phyloP scores from a whole-genome alignment of 1,140 invertebrate genomes.

The Ladona fulva region DNA sequence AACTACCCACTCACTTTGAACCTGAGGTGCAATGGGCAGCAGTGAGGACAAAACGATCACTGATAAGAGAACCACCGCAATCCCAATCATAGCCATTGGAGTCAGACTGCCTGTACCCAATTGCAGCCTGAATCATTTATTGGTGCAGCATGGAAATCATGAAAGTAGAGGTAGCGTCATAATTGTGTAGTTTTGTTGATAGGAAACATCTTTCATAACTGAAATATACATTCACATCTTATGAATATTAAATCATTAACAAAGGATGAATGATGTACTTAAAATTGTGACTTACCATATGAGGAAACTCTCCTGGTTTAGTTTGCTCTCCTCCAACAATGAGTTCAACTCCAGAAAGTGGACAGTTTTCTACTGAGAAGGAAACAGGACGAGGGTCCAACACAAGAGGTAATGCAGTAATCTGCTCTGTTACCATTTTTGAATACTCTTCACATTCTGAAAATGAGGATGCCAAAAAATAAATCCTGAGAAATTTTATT shows the following conservation, averaged over 20 bases:
- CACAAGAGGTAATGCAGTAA: neutral
- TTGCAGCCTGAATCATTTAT: slow-evolving; percentile 15
- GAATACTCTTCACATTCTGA: slow-evolving; percentile 14
- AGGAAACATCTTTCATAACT: too few species aligned
- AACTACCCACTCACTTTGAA: too few species aligned
- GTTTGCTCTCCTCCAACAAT: slow-evolving; percentile 31
- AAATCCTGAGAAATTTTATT: too few species aligned
- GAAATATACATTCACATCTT: too few species aligned
- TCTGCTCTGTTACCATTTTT: neutral
- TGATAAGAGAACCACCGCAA: slow-evolving; percentile 44
- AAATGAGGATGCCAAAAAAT: too few species aligned
- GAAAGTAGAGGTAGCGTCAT: too few species aligned
- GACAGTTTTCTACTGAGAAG: neutral
- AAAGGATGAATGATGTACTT: too few species aligned
- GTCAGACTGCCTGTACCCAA: slow-evolving; percentile 14
- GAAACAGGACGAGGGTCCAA: neutral
- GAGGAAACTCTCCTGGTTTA: slow-evolving; percentile 32
- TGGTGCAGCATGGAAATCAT: too few species aligned
- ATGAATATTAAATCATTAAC: neutral
- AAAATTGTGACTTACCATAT: slow-evolving; percentile 32
- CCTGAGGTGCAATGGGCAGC: slow-evolving; percentile 38
- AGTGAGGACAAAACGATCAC: slow-evolving; percentile 38
- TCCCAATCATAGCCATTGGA: slow-evolving; percentile 19
- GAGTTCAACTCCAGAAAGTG: slow-evolving; percentile 22
- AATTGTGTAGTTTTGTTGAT: too few species aligned